Conservation (phyloP, 2,113 vertebrate genomes). For the Carassius auratus region DNA sequence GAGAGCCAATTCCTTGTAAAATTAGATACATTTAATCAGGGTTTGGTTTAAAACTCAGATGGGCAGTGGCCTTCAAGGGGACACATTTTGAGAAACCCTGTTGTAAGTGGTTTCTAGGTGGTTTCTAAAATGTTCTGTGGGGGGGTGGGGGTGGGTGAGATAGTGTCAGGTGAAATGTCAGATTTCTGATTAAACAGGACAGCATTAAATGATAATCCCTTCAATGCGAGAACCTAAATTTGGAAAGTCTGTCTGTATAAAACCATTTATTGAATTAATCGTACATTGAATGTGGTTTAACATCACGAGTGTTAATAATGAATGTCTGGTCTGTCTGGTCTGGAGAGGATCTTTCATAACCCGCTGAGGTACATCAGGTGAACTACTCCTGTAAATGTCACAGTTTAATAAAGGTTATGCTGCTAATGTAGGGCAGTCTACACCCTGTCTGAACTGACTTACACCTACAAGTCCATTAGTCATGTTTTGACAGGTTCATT, state of each 20-base stretch:
- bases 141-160: neutral
- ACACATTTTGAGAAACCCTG: neutral
- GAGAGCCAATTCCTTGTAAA: neutral
- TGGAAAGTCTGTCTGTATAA: constrained; percentile 20
- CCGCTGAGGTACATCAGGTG: constrained; percentile 16
- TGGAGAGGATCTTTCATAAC: constrained; percentile 46
- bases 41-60: neutral
- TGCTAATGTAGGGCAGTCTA: neutral
- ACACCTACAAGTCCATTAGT: neutral
- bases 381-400: constrained; percentile 50
- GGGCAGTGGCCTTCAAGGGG: neutral
- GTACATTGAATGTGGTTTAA: neutral
- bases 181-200: constrained; percentile 24
- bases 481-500: neutral
- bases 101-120: neutral
- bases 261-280: constrained; percentile 25
- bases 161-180: neutral
- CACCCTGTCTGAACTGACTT: constrained; percentile 4
- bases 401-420: constrained; percentile 44
- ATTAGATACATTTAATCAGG: neutral
- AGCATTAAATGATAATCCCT: constrained; percentile 26
- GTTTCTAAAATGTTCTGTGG: neutral
- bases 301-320: constrained; percentile 41
- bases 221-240: constrained; percentile 12
- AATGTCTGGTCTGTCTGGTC: constrained; percentile 42